phyloP scores from a whole-genome alignment of 1,140 invertebrate genomes.

The Tetraneura akinire region DNA sequence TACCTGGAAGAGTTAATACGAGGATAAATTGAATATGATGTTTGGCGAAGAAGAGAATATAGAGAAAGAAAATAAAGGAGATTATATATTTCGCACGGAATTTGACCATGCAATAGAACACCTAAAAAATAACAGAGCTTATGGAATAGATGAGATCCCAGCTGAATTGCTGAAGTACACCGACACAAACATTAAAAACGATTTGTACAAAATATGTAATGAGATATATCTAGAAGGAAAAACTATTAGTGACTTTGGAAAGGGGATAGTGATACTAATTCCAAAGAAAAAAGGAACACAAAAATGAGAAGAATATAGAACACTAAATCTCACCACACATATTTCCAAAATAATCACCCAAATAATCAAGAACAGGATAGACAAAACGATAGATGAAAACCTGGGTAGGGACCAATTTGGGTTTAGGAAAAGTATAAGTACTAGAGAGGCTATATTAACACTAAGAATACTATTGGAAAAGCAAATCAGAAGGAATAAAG shows the following conservation, averaged over 20 bases:
- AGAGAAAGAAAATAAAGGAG: too few relatives aligned
- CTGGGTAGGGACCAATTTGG: conserved; percentile 15
- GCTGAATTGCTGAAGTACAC: conserved; percentile 7
- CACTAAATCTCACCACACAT: conserved; percentile 33
- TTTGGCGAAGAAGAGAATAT: conserved; percentile 48
- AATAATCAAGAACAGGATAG: conserved; percentile 32
- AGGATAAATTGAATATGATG: conserved; percentile 48
- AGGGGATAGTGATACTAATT: conserved; percentile 33
- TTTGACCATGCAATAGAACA: conserved; percentile 13
- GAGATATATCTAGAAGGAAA: conserved; percentile 50
- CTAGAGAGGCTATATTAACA: not conserved
- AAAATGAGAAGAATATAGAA: conserved; percentile 27
- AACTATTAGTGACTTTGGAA: conserved; percentile 50
- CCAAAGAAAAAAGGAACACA: conserved; percentile 37
- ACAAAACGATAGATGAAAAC: conserved; percentile 27
- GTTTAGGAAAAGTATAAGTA: too few relatives aligned
- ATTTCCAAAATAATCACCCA: conserved; percentile 34
- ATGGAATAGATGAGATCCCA: conserved; percentile 40
- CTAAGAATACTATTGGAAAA: conserved; percentile 13
- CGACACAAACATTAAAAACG: conserved; percentile 1
- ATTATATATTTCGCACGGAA: conserved; percentile 34
- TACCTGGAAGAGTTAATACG: conserved; percentile 16
- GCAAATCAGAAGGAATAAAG: not conserved
- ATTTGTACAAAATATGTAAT: conserved; percentile 44
- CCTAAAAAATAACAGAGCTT: conserved; percentile 35